These are phyloP conservation scores for Cebus imitator DNA, from an alignment of 2,113 vertebrate species.

Conservation along the genomic window DNA sequence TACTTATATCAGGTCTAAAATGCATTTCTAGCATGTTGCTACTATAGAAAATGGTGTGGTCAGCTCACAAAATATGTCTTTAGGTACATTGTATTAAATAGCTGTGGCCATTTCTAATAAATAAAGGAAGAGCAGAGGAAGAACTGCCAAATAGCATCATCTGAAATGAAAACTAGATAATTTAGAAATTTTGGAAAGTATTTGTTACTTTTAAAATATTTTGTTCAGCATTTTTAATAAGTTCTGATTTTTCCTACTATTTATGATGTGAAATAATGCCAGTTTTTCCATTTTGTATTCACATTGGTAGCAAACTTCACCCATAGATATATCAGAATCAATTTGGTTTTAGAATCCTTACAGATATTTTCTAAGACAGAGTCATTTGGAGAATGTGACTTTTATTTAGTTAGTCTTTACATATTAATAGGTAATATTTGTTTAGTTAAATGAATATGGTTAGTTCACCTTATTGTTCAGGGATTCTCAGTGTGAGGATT, in stretches of 20 bases:
- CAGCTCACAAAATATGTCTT: not conserved
- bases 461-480: not conserved
- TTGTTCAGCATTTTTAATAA: not conserved
- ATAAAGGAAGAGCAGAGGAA: not conserved
- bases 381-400: not conserved
- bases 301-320: not conserved
- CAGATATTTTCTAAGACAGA: not conserved
- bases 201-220: not conserved
- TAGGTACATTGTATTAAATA: not conserved
- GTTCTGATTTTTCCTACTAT: not conserved
- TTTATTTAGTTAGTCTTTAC: not conserved
- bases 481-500: not conserved
- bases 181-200: not conserved
- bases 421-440: slow-evolving; percentile 39
- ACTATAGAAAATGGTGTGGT: slow-evolving; percentile 14
- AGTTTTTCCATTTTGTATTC: not conserved
- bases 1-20: not conserved
- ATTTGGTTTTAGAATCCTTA: not conserved
- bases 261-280: not conserved
- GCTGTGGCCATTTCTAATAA: not conserved
- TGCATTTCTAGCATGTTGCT: slow-evolving; percentile 25
- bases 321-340: not conserved
- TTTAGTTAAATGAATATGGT: slow-evolving; percentile 20
- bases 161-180: not conserved
- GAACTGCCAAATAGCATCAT: not conserved